Conservation (phyloP, 2,113 vertebrate species). For the Tachuris rubrigastra region DNA sequence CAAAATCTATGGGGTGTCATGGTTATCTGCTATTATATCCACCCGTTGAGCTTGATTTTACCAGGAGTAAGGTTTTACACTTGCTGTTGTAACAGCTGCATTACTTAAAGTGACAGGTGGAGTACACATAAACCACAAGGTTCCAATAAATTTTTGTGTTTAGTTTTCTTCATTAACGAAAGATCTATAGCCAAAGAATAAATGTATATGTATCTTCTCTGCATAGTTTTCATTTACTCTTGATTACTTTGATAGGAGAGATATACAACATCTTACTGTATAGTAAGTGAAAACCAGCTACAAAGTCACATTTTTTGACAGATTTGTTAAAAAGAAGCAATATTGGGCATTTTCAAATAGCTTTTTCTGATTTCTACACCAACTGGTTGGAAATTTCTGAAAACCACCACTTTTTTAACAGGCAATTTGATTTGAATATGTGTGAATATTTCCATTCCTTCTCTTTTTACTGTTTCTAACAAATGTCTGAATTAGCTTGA, state of each 20-base stretch:
- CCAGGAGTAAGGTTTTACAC: not conserved
- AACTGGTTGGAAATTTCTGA: not conserved
- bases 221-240: not conserved
- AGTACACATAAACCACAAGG: not conserved
- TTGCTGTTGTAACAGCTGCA: not conserved
- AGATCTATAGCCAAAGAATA: not conserved
- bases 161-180: not conserved
- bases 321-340: not conserved
- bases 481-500: not conserved
- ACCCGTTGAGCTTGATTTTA: not conserved
- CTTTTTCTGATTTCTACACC: constrained; percentile 2
- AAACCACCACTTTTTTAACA: not conserved
- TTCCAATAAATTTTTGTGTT: not conserved
- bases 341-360: not conserved
- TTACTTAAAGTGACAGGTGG: not conserved
- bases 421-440: constrained; percentile 23
- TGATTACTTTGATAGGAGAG: not conserved
- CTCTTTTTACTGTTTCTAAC: not conserved
- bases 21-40: not conserved
- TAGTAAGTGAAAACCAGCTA: not conserved
- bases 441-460: not conserved
- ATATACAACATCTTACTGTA: not conserved
- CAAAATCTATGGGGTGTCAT: not conserved
- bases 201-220: not conserved
- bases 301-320: not conserved